Percentiles rank a stretch among this genome's conserved stretches.
phyloP scores from a whole-genome alignment of 2,797 vertebrate genomes.

The Spheniscus humboldti region DNA sequence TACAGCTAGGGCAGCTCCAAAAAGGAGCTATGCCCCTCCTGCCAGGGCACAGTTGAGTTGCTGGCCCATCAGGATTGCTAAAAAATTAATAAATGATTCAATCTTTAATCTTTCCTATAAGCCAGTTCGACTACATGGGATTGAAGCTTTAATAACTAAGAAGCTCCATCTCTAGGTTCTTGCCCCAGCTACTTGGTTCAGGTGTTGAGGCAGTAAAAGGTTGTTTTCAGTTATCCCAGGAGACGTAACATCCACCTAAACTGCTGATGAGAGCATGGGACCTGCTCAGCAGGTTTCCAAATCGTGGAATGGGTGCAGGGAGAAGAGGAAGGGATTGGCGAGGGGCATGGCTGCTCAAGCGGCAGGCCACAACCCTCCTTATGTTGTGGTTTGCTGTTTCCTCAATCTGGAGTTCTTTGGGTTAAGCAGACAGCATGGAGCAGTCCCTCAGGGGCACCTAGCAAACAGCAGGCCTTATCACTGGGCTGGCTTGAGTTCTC shows the following conservation, averaged over 20 bases:
- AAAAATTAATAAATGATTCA: background rate
- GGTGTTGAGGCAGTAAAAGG: background rate
- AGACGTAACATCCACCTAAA: background rate
- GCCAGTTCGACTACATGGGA: background rate
- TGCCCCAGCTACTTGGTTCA: background rate
- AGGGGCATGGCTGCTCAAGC: background rate
- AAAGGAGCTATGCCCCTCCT: background rate
- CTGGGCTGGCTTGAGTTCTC: background rate
- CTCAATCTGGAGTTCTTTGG: background rate
- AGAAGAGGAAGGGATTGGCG: background rate
- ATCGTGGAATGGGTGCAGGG: background rate
- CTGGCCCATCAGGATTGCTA: background rate
- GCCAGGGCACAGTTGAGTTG: background rate
- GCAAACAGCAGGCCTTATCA: background rate
- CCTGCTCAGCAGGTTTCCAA: conserved; percentile 5
- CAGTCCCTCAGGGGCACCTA: background rate
- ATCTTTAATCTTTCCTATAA: background rate
- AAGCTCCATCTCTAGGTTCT: background rate
- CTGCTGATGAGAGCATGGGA: background rate
- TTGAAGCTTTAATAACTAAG: background rate
- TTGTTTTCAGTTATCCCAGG: background rate
- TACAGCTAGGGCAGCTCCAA: background rate
- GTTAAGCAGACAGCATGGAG: background rate
- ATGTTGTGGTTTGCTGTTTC: background rate
- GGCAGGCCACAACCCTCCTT: background rate